phyloP scores from a whole-genome alignment of 2,113 vertebrate genomes.

The Isichthys henryi region DNA sequence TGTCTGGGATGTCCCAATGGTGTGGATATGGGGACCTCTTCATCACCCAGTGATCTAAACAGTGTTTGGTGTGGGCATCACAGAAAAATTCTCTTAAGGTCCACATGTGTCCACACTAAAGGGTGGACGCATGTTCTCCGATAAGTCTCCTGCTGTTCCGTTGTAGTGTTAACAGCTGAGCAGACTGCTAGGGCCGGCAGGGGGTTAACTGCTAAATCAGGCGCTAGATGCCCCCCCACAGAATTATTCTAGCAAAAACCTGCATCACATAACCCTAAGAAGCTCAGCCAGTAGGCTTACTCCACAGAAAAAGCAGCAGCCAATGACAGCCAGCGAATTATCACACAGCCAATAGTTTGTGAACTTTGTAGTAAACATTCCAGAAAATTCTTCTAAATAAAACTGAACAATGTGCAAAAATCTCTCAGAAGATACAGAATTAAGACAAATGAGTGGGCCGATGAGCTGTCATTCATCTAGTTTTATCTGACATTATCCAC shows the following conservation, averaged over 20 bases:
- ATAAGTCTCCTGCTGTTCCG: background rate
- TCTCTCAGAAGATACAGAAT: background rate
- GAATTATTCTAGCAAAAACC: background rate
- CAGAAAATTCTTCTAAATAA: background rate
- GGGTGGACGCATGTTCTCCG: background rate
- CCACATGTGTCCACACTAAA: background rate
- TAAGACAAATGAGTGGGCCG: background rate
- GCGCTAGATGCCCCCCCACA: background rate
- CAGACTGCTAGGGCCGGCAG: background rate
- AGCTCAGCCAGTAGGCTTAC: background rate
- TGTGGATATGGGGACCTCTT: background rate
- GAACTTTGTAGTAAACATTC: background rate
- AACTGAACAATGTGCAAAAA: background rate
- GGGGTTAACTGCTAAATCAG: background rate
- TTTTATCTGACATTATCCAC: background rate
- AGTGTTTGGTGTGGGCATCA: background rate
- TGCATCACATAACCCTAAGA: background rate
- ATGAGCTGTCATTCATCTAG: background rate
- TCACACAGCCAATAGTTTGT: background rate
- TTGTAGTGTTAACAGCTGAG: background rate
- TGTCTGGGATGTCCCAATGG: background rate
- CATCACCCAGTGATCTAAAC: background rate
- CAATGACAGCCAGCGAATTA: background rate
- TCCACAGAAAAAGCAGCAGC: background rate
- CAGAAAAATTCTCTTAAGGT: background rate